Percentiles rank a stretch among this genome's conserved stretches.
Evolutionary conservation across 2,113 vertebrate species (phyloP).

Genomic region (Pagrus major): DNA sequence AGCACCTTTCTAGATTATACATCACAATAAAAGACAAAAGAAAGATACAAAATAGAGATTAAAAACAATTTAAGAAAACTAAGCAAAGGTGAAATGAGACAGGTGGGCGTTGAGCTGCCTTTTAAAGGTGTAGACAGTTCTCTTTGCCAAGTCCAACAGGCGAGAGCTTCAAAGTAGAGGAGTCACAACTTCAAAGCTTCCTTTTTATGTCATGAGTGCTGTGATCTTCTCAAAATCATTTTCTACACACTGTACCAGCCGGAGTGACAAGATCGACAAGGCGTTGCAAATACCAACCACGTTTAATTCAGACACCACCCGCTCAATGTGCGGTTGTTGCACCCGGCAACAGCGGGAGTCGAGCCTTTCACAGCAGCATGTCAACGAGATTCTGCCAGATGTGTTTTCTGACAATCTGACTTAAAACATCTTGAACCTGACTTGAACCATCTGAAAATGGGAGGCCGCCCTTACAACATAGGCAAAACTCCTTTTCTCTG

Average conservation of each 20-base stretch:
- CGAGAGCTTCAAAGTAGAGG: background rate
- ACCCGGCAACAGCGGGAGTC: conserved; percentile 9
- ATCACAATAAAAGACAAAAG: background rate
- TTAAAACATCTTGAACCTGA: conserved; percentile 63
- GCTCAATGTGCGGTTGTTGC: conserved; percentile 3
- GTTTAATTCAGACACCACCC: background rate
- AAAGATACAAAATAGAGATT: background rate
- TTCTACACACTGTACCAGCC: conserved; percentile 3
- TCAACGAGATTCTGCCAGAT: conserved; percentile 49
- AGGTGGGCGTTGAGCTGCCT: background rate
- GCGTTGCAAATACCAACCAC: conserved; percentile 26
- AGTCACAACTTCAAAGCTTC: background rate
- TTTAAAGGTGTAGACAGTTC: background rate
- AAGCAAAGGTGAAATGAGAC: background rate
- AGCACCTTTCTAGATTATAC: background rate
- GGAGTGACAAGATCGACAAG: background rate
- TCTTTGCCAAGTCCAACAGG: background rate
- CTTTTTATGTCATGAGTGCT: background rate
- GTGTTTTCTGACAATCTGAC: conserved; percentile 52
- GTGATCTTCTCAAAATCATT: background rate
- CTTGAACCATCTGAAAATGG: conserved; percentile 58
- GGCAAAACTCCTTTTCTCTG: background rate
- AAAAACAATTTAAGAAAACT: background rate
- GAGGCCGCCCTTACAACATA: conserved; percentile 9
- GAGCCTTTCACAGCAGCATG: conserved; percentile 27